Evolutionary conservation across 2,888 invertebrate genomes (phyloP), one percentile per base, ranked within the genome.

Genomic region (Ellobium chinense): DNA sequence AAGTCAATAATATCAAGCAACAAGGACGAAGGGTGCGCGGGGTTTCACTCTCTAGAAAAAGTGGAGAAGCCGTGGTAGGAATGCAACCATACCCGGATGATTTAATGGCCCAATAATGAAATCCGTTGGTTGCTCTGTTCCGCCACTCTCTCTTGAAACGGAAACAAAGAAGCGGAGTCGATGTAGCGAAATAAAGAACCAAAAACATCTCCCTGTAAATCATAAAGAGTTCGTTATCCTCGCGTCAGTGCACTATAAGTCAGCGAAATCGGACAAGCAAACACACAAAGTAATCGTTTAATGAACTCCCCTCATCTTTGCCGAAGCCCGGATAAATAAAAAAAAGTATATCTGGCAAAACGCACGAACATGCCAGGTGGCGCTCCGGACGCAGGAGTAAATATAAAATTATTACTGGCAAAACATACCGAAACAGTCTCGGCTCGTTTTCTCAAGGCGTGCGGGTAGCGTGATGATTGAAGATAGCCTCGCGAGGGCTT

Each of bases 391-490:
- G 18, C 29, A 14, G 27, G 24, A 58, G 24, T 73, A 60, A 73
- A 60, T 62, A 60, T 18, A 60, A 73, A 29, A 73, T 70, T 21
- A 31, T 29, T 36, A 60, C 73, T 37, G 60, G 36, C 60, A 60
- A 73, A 73, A 62, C 73, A 21, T 24, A 62, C 29, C 12, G 73
- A 60, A 62, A 62, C 24, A 37, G 58, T 37, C 29, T 36, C 62
- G 60, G 9, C 60, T 62, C 18, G 37, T 27, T 24, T 60, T 58
- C 12, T 36, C 12, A 56, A 70, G 56, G n/a, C n/a, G 29, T 18
- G 3, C 34, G 56, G 72, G 58, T n/a, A 24, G 2, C 7, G 37
- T 39, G 73, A 7, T 60, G 73, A 73, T 39, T 36, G 73, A 73
- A 27, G 56, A 56, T 56, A 70, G 31, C 21, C 7, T 34, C 34